Evolutionary conservation across 2,113 vertebrate genomes (phyloP), one percentile per base, ranked within the genome.

Genomic region (Aptenodytes patagonicus): DNA sequence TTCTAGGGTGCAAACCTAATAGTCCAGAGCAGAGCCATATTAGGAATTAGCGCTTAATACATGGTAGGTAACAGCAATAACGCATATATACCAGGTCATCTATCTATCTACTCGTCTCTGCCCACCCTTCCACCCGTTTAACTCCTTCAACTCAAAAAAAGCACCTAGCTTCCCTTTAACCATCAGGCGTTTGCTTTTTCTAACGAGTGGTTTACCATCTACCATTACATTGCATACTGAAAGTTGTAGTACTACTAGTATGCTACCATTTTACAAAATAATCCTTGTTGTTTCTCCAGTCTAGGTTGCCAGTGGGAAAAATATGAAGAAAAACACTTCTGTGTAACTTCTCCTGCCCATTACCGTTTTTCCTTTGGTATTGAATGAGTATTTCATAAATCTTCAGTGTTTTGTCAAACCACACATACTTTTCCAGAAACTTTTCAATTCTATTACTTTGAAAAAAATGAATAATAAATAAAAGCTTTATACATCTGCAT

Each of bases 1-100:
- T 66, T 49, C 66, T 72, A 97, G 97, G 97, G 97, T 73, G 96
- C 93, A 49, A 62, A 83, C 71, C 88, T 97, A 5, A 97, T 97
- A 83, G 71, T 83, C 42, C 82, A 95, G 93, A 89, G 97, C 88
- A 96, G 97, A 96, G 29, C 90, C 51, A 68, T 13, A 11, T 17
- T 97, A 70, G 96, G 96, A 94, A 97, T 97, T 38, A 90, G 70
- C 1, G 49, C 0, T 31, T 97, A 95, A 95, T 5, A 16, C 0
- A 0, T 9, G 85, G 95, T 92, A 94, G 12, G 96, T 88, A n/a
- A 42, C 6, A 80, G 49, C 49, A 54, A 4, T 16, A 28, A 20
- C 1, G 6, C 17, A 5, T 17, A 4, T 20, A 4, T 3, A 17
- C 9, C 1, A 2, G 16, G 17, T 36, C n/a, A 6, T 9, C 51